Evolutionary conservation across 2,113 vertebrate species (phyloP), one percentile per base, ranked within the genome.

Genomic region (Tinamus guttatus): DNA sequence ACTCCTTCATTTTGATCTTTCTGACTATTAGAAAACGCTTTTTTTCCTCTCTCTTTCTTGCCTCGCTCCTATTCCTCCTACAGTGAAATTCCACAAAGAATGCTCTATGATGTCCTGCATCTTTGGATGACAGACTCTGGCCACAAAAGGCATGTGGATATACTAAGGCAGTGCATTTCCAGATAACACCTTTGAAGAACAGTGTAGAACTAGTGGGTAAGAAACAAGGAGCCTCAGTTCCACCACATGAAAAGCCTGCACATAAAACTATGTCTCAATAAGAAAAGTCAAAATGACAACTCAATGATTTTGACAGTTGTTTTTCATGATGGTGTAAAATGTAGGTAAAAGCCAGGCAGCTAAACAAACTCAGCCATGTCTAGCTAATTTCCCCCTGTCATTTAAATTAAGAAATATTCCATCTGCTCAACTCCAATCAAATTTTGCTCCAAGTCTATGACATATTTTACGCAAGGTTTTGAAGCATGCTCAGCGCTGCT

Each of bases 291-390:
- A 0, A 3, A 60, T 7, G 41, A 62, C 22, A 63, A 13, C 5
- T 49, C 25, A 11, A 27, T 0, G 0, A 30, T 52, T 32, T 65
- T n/a, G 27, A 36, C 36, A 76, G 28, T n/a, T 69, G 10, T 3
- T 68, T 84, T 86, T 56, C 62, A 80, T 6, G 47, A 27, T 64
- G 16, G 27, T 24, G 20, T 12, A 79, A 78, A 21, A 40, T 34
- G 20, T 34, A 49, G 47, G n/a, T 65, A 60, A 84, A 87, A 94
- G 58, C 24, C 8, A 49, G 22, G 13, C 73, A 24, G 18, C 8
- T 73, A 20, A n/a, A 30, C 64, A 88, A 81, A 58, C 49, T 5
- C 49, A 80, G 30, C 5, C 7, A 3, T 59, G 11, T 38, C 13
- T 32, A 25, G 27, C n/a, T 49, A 80, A 67, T 85, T 74, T 45